Evolutionary conservation across 2,888 invertebrate genomes (phyloP), one percentile per base, ranked within the genome.

Genomic region (Pachliopta kotzebuea): DNA sequence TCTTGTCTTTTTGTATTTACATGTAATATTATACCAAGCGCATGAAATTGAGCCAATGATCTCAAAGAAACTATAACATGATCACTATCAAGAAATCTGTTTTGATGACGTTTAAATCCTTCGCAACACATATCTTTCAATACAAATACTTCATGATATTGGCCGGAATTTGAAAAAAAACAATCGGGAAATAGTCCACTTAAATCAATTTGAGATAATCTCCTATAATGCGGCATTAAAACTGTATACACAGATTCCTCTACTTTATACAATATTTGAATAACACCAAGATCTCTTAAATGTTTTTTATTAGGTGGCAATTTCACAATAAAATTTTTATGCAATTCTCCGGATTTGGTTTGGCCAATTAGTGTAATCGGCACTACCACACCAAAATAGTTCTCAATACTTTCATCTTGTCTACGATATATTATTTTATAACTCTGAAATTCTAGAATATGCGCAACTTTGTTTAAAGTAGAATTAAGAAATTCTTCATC

Each of bases 341-440:
- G 9, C 26, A 62, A 11, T 42, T 66, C 59, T n/a, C 49, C 63
- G 14, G 65, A 59, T 21, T 61, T 29, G 0, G 21, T 67, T 23
- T 37, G 55, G 26, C 67, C 71, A 21, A 56, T 45, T 9, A 74
- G 20, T 3, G 63, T 70, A 2, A 70, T 24, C 0, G 71, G 69
- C 20, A 65, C 58, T 2, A 72, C 56, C 7, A 68, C 56, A 9
- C 73, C 71, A 29, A 70, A 70, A 49, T 72, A 73, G 42, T 71
- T 73, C 62, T 71, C 71, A 18, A 71, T 69, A n/a, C 26, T 66
- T 49, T 71, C 65, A 56, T 62, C 62, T 29, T 61, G 23, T 6
- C 20, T 23, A n/a, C 37, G n/a, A 23, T 29, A 54, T 49, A 23
- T 54, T 14, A 37, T 31, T 57, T 49, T 23, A 54, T 54, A 61